Evolutionary conservation across 53 echinoderm and acorn worm genomes (phyloP), one percentile per base, ranked within the genome.

Genomic region (Echinometra lucunter): DNA sequence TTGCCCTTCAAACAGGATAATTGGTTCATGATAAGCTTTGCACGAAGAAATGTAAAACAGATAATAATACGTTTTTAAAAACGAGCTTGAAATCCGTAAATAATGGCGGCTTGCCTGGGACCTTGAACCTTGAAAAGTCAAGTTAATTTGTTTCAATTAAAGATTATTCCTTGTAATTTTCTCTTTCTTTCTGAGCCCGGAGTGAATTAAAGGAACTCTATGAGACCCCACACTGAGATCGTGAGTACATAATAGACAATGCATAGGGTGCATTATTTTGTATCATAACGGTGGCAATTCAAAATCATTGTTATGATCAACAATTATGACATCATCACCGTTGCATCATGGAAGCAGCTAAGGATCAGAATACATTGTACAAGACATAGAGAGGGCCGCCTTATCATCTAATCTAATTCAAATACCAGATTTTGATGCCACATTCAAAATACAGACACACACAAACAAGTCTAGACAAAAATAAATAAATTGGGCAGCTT

Each of bases 121-220:
- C 85, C 85, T 85, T 85, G 85, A 85, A 85, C 85, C 85, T 1
- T 49, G 49, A 53, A 83, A 85, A 85, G 85, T 85, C 85, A 85
- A 85, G 85, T 85, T 85, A 85, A 49, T 49, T 78, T 78, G 42
- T 78, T 42, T 78, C 42, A 78, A 18, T n/a, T n/a, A 78, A 78
- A 42, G 78, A 47, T 27, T 44, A 40, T 44, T 82, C 44, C 23
- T 82, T 82, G 19, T 15, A 42, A 82, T 12, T 82, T 18, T 32
- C 44, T 23, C 42, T 82, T 82, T 82, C 44, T 63, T 21, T 63
- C 21, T 58, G 2, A 3, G 15, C 44, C 21, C n/a, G 85, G 27
- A 45, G 49, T 6, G 53, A 30, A 53, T 27, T 10, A 49, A 85
- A 53, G 12, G 3, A 28, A 30, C 49, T n/a, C 12, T 85, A 45